Evolutionary conservation across 2,797 vertebrate genomes (phyloP).

Genomic region (Dendrocincla fuliginosa): DNA sequence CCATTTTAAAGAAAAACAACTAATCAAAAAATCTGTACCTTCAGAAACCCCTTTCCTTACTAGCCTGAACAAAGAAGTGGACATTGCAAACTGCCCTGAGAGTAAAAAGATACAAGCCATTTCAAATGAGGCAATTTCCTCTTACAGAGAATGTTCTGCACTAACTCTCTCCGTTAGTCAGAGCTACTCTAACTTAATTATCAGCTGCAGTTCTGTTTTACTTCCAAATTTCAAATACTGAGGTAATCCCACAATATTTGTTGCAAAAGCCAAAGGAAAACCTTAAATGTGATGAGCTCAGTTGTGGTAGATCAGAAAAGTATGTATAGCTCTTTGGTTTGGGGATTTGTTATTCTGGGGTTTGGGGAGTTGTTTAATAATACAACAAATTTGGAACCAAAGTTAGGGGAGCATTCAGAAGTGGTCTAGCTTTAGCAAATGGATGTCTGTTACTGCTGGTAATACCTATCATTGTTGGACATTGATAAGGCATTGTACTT

Average conservation of each 20-base stretch:
- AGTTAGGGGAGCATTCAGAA: neutral
- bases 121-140: neutral
- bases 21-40: neutral
- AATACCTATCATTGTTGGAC: neutral
- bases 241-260: neutral
- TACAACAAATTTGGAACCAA: neutral
- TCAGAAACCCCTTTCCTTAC: neutral
- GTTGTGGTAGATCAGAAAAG: neutral
- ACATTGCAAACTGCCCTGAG: neutral
- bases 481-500: neutral
- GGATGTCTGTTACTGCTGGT: neutral
- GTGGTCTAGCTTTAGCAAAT: neutral
- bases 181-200: neutral
- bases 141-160: neutral
- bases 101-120: neutral
- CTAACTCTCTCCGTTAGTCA: rapidly evolving
- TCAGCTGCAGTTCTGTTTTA: neutral
- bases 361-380: neutral
- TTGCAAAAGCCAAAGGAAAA: neutral
- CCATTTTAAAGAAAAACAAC: neutral
- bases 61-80: neutral
- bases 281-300: neutral
- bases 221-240: neutral
- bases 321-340: neutral
- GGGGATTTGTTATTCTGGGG: neutral